Base-by-base conservation (phyloP, 2,888 invertebrate species). In the Athripsodes cinereus region DNA sequence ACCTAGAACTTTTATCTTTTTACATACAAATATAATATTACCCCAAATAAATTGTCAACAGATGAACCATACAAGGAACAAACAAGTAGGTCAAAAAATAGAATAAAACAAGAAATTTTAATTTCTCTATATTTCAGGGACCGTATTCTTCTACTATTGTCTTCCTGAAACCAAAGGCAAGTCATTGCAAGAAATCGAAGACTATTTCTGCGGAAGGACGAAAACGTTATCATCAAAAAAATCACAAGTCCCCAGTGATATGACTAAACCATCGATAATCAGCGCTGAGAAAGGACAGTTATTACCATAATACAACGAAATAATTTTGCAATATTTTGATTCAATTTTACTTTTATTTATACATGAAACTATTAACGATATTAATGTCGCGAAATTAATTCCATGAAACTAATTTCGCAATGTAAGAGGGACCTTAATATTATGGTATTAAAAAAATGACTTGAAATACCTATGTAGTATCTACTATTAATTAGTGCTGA, bases 161-260 rank as follows among this genome's bases (percentile, higher is more conserved):
- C 71, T 86, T 6, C 85, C 86, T 2, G 86, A 86, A 67, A 86
- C 86, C 0, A 85, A 86, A 70, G 85, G 84, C n/a, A 81, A 75
- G 65, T 75, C 82, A 1, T 71, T 86, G 1, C 86, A 86, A 68
- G 86, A 86, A 68, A 86, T 86, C 57, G 86, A 86, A 70, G 86
- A 86, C 65, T 85, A 85, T 68, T 86, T 85, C 71, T 81, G 82
- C 52, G 85, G 85, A 1, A 78, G 84, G 65, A 82, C 77, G 0
- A 78, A 79, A 62, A 70, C 76, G 0, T 69, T 85, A 18, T 76
- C 74, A 68, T 73, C 64, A 67, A 70, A 69, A 46, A 71, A 69
- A 52, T 57, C 65, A 59, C 66, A 67, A 2, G 69, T 68, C 8
- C 53, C 26, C 52, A 54, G 44, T 52, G 60, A 60, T 20, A 21